Evolutionary conservation across 2,888 invertebrate species (phyloP), one percentile per base, ranked within the genome.

Genomic region (Darwinula stevensoni): DNA sequence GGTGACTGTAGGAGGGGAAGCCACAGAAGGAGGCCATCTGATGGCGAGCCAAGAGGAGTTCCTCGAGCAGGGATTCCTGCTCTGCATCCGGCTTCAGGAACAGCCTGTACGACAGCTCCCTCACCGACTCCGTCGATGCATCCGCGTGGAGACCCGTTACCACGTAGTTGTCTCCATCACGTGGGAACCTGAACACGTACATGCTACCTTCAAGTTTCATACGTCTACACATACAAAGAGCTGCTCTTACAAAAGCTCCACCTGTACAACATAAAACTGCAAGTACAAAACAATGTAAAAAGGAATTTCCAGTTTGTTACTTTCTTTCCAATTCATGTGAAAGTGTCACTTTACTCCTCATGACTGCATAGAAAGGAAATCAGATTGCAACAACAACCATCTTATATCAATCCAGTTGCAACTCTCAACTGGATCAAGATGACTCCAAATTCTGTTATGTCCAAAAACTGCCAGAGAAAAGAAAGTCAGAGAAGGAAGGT

Each of bases 71-170:
- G 27, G 58, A 49, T 45, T 80, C 75, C 51, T 88, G 88, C 2
- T 60, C 54, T 0, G 48, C 40, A 44, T 80, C 71, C 0, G 78
- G 78, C 42, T 70, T 63, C 13, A 86, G 56, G 54, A 69, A 91
- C 36, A 82, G 58, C 37, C 68, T 63, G 51, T 84, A 88, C 1
- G 82, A 80, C 1, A 73, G 68, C 57, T 91, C 86, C 16, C 91
- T 59, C 18, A 72, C 71, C 31, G 63, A 44, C 30, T 69, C 67
- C 48, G 72, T 71, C 1, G 64, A 56, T 5, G 78, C 71, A 47
- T 86, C 82, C 2, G 76, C 70, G 51, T 71, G 72, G 14, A 84
- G 60, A 1, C 80, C 75, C 35, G 66, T 66, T 30, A 88, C 65
- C 33, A 70, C 52, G 33, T 82, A 55, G 34, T 67, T 62, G 32